A percentile compares a stretch with the other conserved stretches of the same genome.
Evolutionary conservation across 1,140 invertebrate genomes (phyloP).

Genomic region (Carcinoscorpius rotundicauda): DNA sequence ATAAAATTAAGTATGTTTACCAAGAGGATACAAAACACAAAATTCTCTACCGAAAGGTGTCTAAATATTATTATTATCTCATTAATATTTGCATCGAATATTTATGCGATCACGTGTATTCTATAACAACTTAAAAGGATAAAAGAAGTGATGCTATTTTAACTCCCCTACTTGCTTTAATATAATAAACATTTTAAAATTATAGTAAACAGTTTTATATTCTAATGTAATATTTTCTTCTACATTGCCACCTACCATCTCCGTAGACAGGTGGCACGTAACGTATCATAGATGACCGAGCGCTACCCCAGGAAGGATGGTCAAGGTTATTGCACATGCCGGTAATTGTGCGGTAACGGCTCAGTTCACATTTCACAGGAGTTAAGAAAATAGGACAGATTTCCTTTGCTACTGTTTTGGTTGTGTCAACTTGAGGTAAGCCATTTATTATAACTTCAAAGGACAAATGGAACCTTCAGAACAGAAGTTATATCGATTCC

Average conservation of each 20-base stretch:
- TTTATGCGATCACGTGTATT: too few species aligned
- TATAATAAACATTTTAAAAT: too few species aligned
- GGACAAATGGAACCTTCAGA: slow-evolving; percentile 59
- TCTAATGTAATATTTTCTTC: too few species aligned
- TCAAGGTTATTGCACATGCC: slow-evolving; percentile 86
- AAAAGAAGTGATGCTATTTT: too few species aligned
- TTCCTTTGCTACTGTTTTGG: slow-evolving; percentile 70
- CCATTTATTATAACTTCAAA: slow-evolving; percentile 77
- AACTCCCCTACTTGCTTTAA: too few species aligned
- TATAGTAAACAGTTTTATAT: too few species aligned
- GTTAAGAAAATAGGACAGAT: slow-evolving; percentile 76
- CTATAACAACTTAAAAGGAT: too few species aligned
- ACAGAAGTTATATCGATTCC: background rate
- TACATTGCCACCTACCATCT: slow-evolving; percentile 31
- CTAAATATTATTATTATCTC: too few species aligned
- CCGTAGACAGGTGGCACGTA: slow-evolving; percentile 35
- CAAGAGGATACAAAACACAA: too few species aligned
- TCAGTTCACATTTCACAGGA: slow-evolving; percentile 57
- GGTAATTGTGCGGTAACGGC: slow-evolving; percentile 51
- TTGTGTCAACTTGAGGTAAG: slow-evolving; percentile 75
- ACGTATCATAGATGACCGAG: slow-evolving; percentile 52
- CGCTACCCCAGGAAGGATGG: slow-evolving; percentile 81
- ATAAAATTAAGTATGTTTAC: too few species aligned
- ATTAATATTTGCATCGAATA: too few species aligned
- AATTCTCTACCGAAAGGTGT: too few species aligned